These are phyloP conservation scores for Hydroisotoma schaefferi DNA, from an alignment of 2,888 invertebrate genomes.

Conservation along the genomic window DNA sequence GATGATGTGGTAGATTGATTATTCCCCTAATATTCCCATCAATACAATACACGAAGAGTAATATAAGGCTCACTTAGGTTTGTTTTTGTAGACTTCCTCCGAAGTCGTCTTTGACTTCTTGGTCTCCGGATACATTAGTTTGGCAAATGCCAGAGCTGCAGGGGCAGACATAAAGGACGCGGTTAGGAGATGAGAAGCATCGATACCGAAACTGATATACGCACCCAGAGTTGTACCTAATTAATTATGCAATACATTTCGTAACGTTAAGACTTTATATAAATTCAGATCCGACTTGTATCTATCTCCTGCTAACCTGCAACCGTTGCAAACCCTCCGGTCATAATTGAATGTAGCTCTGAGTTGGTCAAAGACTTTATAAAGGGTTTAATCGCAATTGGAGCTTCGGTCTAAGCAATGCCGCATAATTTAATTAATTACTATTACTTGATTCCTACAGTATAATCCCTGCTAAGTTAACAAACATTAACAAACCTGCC, in stretches of 20 bases:
- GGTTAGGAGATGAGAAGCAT: conserved; percentile 81
- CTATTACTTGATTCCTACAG: no score
- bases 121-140: conserved; percentile 88
- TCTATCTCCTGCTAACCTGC: no score
- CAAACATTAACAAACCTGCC: conserved; percentile 68
- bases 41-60: no score
- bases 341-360: conserved; percentile 89
- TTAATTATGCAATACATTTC: no score
- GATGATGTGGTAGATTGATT: no score
- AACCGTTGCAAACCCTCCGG: conserved; percentile 91
- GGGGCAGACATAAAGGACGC: conserved; percentile 91
- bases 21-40: no score
- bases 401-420: conserved; percentile 83
- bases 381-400: conserved; percentile 83
- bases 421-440: no score
- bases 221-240: conserved; percentile 87
- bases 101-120: conserved; percentile 71
- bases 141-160: conserved; percentile 75
- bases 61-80: conserved; percentile 36
- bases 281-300: no score
- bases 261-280: no score
- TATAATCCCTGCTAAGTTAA: no score
- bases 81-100: conserved; percentile 63
- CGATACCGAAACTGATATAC: conserved; percentile 84
- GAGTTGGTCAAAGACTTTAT: conserved; percentile 78